These are phyloP conservation scores for Zenarchopterus dispar DNA, from an alignment of 2,797 vertebrate genomes.

Conservation along the genomic window DNA sequence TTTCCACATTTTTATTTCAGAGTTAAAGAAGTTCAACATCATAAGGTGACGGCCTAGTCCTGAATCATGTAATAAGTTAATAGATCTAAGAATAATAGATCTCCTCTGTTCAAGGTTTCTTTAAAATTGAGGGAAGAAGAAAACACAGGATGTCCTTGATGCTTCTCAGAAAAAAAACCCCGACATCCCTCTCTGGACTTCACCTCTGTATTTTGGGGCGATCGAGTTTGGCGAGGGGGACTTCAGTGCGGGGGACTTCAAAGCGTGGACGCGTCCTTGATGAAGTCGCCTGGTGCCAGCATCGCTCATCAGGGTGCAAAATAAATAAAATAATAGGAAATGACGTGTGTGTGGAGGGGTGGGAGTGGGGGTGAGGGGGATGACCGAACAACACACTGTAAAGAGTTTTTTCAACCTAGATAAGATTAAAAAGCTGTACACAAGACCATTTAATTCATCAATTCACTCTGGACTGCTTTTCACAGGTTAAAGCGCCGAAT, in stretches of 20 bases:
- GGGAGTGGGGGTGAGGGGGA: not conserved
- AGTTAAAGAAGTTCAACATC: conserved; percentile 17
- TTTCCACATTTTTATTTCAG: not conserved
- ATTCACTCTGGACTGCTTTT: conserved; percentile 15
- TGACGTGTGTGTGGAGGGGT: not conserved
- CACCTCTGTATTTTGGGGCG: not conserved
- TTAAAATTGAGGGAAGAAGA: conserved; percentile 2
- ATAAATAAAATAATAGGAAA: not conserved
- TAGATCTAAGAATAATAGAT: too few relatives aligned
- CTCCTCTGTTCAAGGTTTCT: not conserved
- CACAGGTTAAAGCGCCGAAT: conserved; percentile 41
- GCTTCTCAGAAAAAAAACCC: conserved; percentile 3
- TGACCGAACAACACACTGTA: not conserved
- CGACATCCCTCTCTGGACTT: not conserved
- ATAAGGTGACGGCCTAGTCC: conserved; percentile 2
- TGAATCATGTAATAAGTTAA: not conserved
- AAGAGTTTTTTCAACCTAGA: not conserved
- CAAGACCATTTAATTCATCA: not conserved
- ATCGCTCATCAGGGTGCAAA: not conserved
- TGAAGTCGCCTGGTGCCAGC: not conserved
- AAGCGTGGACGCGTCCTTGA: not conserved
- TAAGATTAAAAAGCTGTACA: too few relatives aligned
- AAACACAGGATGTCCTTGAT: conserved; percentile 5
- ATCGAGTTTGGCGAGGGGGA: not conserved
- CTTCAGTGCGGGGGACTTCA: not conserved